phyloP scores from a whole-genome alignment of 2,113 vertebrate genomes.

The Thunnus maccoyii region DNA sequence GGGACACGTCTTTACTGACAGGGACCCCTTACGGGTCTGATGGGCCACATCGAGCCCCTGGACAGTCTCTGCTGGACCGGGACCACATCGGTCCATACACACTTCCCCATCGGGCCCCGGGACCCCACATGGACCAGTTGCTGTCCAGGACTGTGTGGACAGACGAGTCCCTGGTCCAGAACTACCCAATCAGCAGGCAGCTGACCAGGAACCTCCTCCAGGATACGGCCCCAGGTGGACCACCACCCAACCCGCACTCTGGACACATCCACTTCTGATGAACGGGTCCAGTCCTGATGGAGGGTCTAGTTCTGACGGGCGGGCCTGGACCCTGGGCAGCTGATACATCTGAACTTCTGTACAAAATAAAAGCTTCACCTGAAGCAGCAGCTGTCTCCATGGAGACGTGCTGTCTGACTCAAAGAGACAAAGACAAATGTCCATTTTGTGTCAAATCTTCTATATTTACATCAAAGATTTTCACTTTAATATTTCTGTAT shows the following conservation, averaged over 20 bases:
- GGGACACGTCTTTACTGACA: slow-evolving; percentile 5
- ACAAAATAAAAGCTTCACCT: no score
- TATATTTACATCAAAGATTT: no score
- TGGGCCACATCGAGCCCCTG: slow-evolving; percentile 13
- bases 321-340: no score
- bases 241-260: background rate
- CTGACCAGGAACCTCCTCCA: slow-evolving; percentile 51
- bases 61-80: slow-evolving; percentile 37
- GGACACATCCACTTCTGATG: slow-evolving; percentile 62
- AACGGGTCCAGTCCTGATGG: fast-evolving
- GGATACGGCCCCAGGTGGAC: slow-evolving; percentile 16
- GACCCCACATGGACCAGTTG: slow-evolving; percentile 62
- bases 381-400: no score
- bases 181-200: slow-evolving; percentile 38
- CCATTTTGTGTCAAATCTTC: no score
- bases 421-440: no score
- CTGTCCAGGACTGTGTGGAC: slow-evolving; percentile 58
- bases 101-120: slow-evolving; percentile 30
- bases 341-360: no score
- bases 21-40: slow-evolving; percentile 34
- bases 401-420: no score
- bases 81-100: slow-evolving; percentile 46
- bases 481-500: no score
- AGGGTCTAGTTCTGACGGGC: no score
- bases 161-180: slow-evolving; percentile 42